Evolutionary conservation across 2,888 invertebrate species (phyloP).

Genomic region (Rhingia rostrata): DNA sequence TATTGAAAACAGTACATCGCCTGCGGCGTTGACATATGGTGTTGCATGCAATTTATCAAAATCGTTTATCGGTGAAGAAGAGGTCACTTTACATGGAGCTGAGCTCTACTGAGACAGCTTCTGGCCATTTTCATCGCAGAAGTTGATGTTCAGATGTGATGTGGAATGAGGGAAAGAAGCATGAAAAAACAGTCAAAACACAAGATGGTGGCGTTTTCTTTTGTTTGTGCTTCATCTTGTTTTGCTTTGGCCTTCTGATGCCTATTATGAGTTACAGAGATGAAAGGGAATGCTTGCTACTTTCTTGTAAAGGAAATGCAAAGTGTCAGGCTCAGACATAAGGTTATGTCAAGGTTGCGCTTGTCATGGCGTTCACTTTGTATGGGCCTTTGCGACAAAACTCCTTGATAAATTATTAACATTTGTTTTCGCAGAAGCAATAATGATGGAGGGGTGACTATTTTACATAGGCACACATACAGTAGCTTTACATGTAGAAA

Average conservation of each 20-base stretch:
- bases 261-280: slow-evolving; percentile 36
- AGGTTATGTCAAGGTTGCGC: slow-evolving; percentile 21
- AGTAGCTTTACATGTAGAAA: too few species aligned
- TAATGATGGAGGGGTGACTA: too few species aligned
- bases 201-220: slow-evolving; percentile 16
- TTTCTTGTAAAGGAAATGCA: neutral
- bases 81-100: slow-evolving; percentile 58
- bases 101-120: slow-evolving; percentile 31
- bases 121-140: slow-evolving; percentile 46
- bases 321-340: slow-evolving; percentile 41
- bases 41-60: slow-evolving; percentile 65
- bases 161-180: neutral
- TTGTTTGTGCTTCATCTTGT: neutral
- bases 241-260: slow-evolving; percentile 30
- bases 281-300: slow-evolving; percentile 51
- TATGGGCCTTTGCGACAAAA: neutral
- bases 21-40: slow-evolving; percentile 61
- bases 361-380: neutral
- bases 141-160: slow-evolving; percentile 7
- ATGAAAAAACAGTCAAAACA: slow-evolving; percentile 22
- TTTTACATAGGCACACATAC: too few species aligned
- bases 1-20: slow-evolving; percentile 42
- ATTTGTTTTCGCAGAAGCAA: neutral
- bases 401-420: slow-evolving; percentile 36
- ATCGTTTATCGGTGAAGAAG: slow-evolving; percentile 41